Conservation (phyloP, 2,888 invertebrate genomes). For the Tetropium fuscum region DNA sequence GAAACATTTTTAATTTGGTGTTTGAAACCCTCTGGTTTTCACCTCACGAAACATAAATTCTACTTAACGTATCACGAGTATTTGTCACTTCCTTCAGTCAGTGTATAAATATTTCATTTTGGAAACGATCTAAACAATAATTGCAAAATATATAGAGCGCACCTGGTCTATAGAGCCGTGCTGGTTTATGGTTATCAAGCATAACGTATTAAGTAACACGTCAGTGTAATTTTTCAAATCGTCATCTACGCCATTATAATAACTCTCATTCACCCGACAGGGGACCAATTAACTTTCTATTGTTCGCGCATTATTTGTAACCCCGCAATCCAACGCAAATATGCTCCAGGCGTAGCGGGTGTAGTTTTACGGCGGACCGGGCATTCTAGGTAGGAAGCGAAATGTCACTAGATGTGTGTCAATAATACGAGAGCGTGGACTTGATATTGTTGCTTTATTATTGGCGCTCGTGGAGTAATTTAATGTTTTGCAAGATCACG, state of each 20-base stretch:
- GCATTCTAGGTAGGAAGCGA: slow-evolving; percentile 34
- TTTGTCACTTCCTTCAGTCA: no score
- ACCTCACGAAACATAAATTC: no score
- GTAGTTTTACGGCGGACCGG: slow-evolving; percentile 48
- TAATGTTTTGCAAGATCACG: slow-evolving; percentile 53
- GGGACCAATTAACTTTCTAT: slow-evolving; percentile 36
- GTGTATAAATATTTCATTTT: no score
- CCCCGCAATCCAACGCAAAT: not conserved
- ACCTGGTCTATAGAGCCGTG: no score
- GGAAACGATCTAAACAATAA: no score
- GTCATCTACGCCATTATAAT: not conserved
- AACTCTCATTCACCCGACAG: slow-evolving; percentile 31
- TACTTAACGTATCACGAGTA: no score
- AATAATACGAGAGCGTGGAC: slow-evolving; percentile 38
- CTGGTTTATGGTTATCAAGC: no score
- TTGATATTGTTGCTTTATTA: slow-evolving; percentile 59
- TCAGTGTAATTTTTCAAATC: slow-evolving; percentile 4
- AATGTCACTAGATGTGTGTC: slow-evolving; percentile 45
- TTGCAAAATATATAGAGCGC: no score
- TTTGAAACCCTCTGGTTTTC: no score
- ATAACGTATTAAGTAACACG: slow-evolving; percentile 4
- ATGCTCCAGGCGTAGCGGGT: slow-evolving; percentile 22
- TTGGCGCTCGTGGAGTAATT: slow-evolving; percentile 56
- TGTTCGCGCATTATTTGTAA: slow-evolving; percentile 28
- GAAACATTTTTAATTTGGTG: no score